Percentiles rank a stretch among this genome's conserved stretches.
Conservation (phyloP, 2,113 vertebrate genomes). For the Takifugu flavidus region DNA sequence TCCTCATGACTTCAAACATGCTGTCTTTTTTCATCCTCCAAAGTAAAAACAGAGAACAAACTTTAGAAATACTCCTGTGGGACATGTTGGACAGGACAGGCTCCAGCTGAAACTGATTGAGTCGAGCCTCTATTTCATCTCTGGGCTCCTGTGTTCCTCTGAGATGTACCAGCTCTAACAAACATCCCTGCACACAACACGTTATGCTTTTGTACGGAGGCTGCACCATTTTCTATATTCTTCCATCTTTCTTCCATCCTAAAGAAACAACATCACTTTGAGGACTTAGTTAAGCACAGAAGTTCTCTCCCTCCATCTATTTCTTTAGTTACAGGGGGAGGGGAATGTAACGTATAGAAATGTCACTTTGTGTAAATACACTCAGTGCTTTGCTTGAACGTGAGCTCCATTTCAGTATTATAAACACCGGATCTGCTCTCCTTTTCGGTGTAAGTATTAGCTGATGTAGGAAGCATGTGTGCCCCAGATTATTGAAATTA, state of each 20-base stretch:
- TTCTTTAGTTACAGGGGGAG: constrained; percentile 26
- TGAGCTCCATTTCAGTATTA: constrained; percentile 59
- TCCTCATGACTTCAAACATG: too few relatives aligned
- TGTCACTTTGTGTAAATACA: constrained; percentile 68
- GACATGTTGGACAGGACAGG: constrained; percentile 24
- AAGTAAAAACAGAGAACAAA: too few relatives aligned
- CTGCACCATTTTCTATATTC: too few relatives aligned
- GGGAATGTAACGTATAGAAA: constrained; percentile 53
- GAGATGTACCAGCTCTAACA: not conserved
- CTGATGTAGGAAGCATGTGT: constrained; percentile 68
- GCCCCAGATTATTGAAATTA: constrained; percentile 70
- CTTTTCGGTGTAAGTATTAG: constrained; percentile 66
- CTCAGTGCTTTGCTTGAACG: constrained; percentile 52
- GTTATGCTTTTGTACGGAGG: not conserved
- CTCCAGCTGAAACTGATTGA: constrained; percentile 39
- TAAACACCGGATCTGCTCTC: constrained; percentile 56
- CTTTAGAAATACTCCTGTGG: not conserved
- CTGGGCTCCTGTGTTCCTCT: constrained; percentile 6
- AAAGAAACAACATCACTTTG: constrained; percentile 10
- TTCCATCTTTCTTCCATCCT: not conserved
- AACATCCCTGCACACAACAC: not conserved
- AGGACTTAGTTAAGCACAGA: constrained; percentile 18
- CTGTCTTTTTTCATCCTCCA: too few relatives aligned
- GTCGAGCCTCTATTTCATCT: constrained; percentile 21
- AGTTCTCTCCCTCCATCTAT: constrained; percentile 8